Conservation (phyloP, 2,888 invertebrate genomes). For the Apodemia duryi region DNA sequence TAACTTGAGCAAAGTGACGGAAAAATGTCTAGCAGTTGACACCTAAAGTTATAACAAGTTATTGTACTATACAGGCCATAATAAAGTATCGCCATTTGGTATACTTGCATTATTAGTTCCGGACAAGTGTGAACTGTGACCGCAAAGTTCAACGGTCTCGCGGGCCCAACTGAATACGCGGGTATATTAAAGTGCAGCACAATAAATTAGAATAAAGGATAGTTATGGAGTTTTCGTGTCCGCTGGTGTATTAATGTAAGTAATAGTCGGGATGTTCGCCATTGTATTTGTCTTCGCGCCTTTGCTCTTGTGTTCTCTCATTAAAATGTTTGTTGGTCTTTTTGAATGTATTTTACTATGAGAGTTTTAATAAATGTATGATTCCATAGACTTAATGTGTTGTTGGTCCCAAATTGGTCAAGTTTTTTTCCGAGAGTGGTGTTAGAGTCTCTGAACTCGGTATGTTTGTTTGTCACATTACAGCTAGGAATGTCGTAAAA, state of each 20-base stretch:
- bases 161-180: conserved; percentile 41
- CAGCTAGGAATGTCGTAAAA: no score
- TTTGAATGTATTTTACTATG: background rate
- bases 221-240: conserved; percentile 69
- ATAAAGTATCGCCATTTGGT: background rate
- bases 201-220: conserved; percentile 75
- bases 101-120: conserved; percentile 49
- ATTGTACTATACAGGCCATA: background rate
- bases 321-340: conserved; percentile 1
- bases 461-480: no score
- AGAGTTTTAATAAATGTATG: background rate
- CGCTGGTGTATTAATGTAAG: conserved; percentile 53
- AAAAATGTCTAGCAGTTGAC: background rate
- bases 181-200: conserved; percentile 62
- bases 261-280: conserved; percentile 38
- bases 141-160: conserved; percentile 50
- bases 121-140: conserved; percentile 44
- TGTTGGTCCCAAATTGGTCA: no score
- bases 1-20: background rate
- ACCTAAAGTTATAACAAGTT: background rate
- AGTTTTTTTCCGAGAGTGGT: no score
- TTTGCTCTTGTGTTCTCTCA: background rate
- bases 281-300: conserved; percentile 7
- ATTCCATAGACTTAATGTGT: no score
- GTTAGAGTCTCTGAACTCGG: no score